Base-by-base conservation (phyloP, 2,888 invertebrate genomes). In the Arge pagana region DNA sequence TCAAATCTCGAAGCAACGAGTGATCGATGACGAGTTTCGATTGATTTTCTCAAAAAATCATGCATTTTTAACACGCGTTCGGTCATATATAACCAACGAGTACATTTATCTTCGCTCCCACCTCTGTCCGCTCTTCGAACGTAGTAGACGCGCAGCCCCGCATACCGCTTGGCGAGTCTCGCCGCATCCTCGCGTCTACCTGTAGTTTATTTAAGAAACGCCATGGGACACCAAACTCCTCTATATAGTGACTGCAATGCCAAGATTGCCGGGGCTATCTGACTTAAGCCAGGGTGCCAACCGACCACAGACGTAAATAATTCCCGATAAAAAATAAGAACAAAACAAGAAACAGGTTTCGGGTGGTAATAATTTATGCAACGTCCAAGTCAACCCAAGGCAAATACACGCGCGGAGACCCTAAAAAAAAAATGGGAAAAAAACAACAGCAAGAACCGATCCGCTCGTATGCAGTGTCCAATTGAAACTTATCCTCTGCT, bases 201-300 rank as follows among this genome's bases (percentile, higher is more conserved):
- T 64, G 65, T 57, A 62, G 63, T 61, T 63, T 63, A 61, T 62
- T 65, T 59, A 65, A 63, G 60, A 58, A 59, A 62, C 64, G 57
- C 61, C 55, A 52, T 62, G 65, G 62, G 64, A 64, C 60, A 59
- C 60, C 58, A 45, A 50, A 52, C 48, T 53, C 45, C 45, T 50
- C 35, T 26, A 26, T 26, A 26, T 7, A n/a, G n/a, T 26, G 26
- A n/a, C 26, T 2, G 26, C 26, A 26, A 26, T n/a, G 1, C n/a
- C 26, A 26, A n/a, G 26, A 26, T 26, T 10, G 26, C n/a, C 8
- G 26, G 26, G n/a, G n/a, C n/a, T n/a, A n/a, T n/a, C n/a, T n/a
- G n/a, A n/a, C n/a, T n/a, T n/a, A n/a, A n/a, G n/a, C n/a, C n/a
- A n/a, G n/a, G 26, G 19, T n/a, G 31, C n/a, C 15, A n/a, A 19